A percentile compares a stretch with the other conserved stretches of the same genome.
Evolutionary conservation across 2,797 vertebrate genomes (phyloP).

Genomic region (Sebastes umbrosus): DNA sequence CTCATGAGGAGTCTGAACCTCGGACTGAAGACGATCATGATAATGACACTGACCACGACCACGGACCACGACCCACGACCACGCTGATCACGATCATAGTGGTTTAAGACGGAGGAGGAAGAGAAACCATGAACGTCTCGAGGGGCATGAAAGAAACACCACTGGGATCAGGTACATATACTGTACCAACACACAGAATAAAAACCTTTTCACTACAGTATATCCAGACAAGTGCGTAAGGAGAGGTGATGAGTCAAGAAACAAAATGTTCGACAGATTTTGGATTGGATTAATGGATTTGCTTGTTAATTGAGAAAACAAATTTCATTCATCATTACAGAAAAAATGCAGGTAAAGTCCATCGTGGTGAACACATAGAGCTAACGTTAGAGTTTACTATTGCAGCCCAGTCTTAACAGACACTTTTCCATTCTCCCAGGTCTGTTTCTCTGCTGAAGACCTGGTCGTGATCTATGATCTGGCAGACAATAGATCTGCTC

Average conservation of each 20-base stretch:
- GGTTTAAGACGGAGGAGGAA: slow-evolving; percentile 11
- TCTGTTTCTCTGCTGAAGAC: slow-evolving; percentile 84
- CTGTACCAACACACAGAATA: background rate
- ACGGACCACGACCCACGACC: no score
- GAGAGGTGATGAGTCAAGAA: background rate
- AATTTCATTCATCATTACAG: background rate
- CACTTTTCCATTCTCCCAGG: slow-evolving; percentile 58
- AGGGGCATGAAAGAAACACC: slow-evolving; percentile 40
- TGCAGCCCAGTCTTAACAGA: background rate
- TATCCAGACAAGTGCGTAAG: no score
- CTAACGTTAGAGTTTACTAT: background rate
- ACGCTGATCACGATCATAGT: background rate
- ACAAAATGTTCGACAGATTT: background rate
- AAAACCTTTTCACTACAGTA: background rate
- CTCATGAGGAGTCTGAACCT: slow-evolving; percentile 63
- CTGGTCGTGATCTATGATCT: slow-evolving; percentile 81
- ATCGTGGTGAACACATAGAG: background rate
- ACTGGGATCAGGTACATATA: slow-evolving; percentile 75
- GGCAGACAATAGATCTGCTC: slow-evolving; percentile 34
- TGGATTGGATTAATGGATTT: background rate
- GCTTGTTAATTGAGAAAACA: background rate
- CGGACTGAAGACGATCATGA: slow-evolving; percentile 1
- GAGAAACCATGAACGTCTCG: slow-evolving; percentile 4
- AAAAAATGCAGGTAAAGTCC: background rate
- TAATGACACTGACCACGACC: background rate